Conservation (phyloP, 2,113 vertebrate species). For the Nannospalax galili region DNA sequence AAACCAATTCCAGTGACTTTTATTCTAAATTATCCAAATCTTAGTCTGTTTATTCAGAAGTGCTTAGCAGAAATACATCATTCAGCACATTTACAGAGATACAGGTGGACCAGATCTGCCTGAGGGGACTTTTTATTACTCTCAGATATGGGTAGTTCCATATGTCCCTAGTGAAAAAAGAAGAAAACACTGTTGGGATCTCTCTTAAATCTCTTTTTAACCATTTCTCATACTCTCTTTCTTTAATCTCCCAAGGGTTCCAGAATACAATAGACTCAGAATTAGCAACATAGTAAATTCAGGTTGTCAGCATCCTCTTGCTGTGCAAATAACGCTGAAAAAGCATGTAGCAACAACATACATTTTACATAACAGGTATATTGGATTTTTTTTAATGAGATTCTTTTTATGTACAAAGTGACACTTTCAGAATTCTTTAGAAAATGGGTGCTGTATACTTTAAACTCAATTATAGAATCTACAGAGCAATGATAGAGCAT, state of each 20-base stretch:
- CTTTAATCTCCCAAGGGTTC: background rate
- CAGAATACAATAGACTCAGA: background rate
- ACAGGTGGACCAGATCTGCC: background rate
- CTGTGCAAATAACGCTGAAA: background rate
- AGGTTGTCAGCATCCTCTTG: background rate
- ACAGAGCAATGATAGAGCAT: background rate
- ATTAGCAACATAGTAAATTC: background rate
- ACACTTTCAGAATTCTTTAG: constrained; percentile 51
- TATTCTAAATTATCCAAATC: background rate
- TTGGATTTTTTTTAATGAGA: constrained; percentile 26
- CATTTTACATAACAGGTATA: constrained; percentile 42
- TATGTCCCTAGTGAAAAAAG: background rate
- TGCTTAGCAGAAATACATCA: background rate
- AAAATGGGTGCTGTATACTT: background rate
- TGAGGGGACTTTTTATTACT: background rate
- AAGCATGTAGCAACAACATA: constrained; percentile 18
- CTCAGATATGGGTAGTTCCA: background rate
- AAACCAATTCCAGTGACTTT: constrained; percentile 11
- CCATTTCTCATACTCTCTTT: background rate
- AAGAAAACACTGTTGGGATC: background rate
- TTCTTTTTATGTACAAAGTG: constrained; percentile 48
- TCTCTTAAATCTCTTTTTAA: background rate
- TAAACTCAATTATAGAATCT: constrained; percentile 43
- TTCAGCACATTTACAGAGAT: background rate
- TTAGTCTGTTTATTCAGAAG: background rate